Evolutionary conservation across 2,113 vertebrate genomes (phyloP).

Genomic region (Anguilla japonica): DNA sequence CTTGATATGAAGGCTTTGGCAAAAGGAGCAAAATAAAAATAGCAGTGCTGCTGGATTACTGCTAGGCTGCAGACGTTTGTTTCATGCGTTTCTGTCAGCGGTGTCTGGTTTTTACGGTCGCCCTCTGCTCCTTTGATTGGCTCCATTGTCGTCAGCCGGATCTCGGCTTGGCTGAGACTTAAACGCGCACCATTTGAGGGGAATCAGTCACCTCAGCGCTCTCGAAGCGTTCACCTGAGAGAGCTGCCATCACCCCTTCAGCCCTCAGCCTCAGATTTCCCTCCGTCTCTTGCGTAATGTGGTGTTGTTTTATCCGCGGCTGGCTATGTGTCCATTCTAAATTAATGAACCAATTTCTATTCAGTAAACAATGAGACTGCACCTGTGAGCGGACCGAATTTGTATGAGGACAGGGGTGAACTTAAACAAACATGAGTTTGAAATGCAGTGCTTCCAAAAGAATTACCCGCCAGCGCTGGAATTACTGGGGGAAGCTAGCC

Average conservation of each 20-base stretch:
- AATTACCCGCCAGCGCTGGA: not conserved
- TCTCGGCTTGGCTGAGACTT: not conserved
- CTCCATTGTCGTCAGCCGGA: not conserved
- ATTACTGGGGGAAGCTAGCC: not conserved
- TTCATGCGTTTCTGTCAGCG: not conserved
- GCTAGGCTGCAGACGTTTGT: not conserved
- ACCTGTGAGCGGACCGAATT: not conserved
- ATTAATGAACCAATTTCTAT: slow-evolving; percentile 11
- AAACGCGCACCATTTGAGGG: not conserved
- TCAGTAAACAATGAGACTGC: not conserved
- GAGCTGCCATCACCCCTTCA: not conserved
- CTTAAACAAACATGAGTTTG: not conserved
- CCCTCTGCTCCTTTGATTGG: no score
- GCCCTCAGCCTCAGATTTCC: not conserved
- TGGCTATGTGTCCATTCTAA: not conserved
- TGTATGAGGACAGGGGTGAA: not conserved
- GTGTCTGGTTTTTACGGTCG: not conserved
- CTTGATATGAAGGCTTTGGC: not conserved
- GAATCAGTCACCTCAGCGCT: not conserved
- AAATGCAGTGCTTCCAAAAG: not conserved
- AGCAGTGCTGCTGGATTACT: not conserved
- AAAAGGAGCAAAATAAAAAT: not conserved
- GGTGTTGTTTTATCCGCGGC: not conserved
- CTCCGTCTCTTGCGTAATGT: not conserved
- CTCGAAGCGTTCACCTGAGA: not conserved